Evolutionary conservation across 2,113 vertebrate genomes (phyloP), one percentile per base, ranked within the genome.

Genomic region (Ophiodon elongatus): DNA sequence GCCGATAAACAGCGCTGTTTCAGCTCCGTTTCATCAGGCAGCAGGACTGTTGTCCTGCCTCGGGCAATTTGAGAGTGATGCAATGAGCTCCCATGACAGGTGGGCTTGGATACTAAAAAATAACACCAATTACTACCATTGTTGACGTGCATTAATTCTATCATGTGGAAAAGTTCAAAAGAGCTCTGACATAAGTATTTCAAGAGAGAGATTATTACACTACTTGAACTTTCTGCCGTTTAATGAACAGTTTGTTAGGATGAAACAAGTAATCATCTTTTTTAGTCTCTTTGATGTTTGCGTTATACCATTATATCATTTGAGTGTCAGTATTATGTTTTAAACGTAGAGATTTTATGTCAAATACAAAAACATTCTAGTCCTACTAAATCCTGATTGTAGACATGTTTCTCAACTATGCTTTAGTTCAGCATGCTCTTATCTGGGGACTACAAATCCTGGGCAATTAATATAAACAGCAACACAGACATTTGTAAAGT

Each of bases 21-120:
- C 84, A 92, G 82, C 52, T 83, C 70, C 25, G 80, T 89, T 91
- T 89, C 82, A 81, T 88, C 85, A 83, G 81, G 64, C 83, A 77
- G 77, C 63, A 8, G 57, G 67, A 72, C 66, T 70, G 54, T 57
- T 80, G 73, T 76, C 76, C 69, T 54, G 81, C 85, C 73, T 52
- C 25, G 4, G 75, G 85, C 52, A 67, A 37, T 21, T 29, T 56
- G 11, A 71, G 41, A 57, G 57, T 83, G 86, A 88, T 33, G 77
- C 80, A 90, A 83, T 35, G 39, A 64, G 50, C 82, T 81, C 56
- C 33, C 52, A 57, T 74, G 85, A 73, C 76, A 91, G 74, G 60
- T 90, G 66, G 59, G 60, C 39, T 14, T 57, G 43, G 27, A 63
- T 47, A 63, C 21, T 25, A 19, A 84, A 74, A 79, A 79, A 73